Evolutionary conservation across 2,888 invertebrate species (phyloP), one percentile per base, ranked within the genome.

Genomic region (Thera britannica): DNA sequence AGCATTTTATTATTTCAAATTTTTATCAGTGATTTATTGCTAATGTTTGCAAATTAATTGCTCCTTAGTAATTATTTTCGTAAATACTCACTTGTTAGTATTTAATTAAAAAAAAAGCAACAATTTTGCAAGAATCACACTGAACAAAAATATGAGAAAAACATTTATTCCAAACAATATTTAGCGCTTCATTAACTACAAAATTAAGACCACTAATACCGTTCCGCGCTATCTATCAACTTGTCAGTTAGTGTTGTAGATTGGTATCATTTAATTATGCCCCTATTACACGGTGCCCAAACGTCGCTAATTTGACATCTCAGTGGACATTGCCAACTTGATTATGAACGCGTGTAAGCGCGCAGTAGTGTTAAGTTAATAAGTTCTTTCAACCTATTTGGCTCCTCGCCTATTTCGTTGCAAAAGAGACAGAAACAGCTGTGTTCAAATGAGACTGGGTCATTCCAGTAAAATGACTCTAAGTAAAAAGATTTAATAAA

Each of bases 211-310:
- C 38, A 6, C 48, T 62, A 46, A 46, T 49, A 62, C 41, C 52
- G 34, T 54, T 58, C 57, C 61, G 11, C 57, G 44, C 49, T 63
- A 67, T 68, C 57, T 58, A 48, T 51, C 65, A 60, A 54, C n/a
- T 44, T 65, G 65, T 62, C 68, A 64, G 69, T 71, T 23, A 23
- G 23, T 23, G 23, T 23, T 68, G 63, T 48, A 58, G 75, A 77
- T 77, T 77, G 62, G 68, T 77, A 79, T 81, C 77, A 78, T 77
- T 77, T 74, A 79, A 81, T 81, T 81, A 82, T 55, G 62, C 64
- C 58, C 59, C 63, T 71, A 74, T 78, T 78, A 79, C 73, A 67
- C 72, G 62, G 65, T 62, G 62, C 65, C 65, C 71, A 62, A 66
- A 61, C 58, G 52, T 23, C 57, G 58, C 54, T 72, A 73, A 70